phyloP scores from a whole-genome alignment of 1,140 invertebrate genomes.

The Elysia chlorotica region DNA sequence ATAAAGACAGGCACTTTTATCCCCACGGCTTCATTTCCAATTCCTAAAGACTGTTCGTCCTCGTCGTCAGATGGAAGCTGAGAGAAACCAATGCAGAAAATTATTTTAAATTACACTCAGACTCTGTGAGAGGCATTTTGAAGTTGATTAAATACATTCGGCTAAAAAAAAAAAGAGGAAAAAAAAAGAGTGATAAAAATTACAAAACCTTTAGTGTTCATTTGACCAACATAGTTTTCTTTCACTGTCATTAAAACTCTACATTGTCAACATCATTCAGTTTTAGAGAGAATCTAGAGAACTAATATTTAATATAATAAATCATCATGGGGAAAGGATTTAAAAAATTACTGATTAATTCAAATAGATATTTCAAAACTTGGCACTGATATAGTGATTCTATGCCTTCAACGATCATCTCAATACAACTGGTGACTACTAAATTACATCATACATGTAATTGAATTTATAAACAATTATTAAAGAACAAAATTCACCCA shows the following conservation, averaged over 20 bases:
- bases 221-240: no score
- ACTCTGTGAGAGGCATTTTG: neutral
- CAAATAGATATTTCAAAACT: neutral
- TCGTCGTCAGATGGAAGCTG: constrained; percentile 16
- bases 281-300: neutral
- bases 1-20: neutral
- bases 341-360: neutral
- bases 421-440: neutral
- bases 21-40: neutral
- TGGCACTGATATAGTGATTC: neutral
- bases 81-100: neutral
- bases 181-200: neutral
- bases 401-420: no score
- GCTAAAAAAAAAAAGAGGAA: neutral
- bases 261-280: neutral
- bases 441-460: neutral
- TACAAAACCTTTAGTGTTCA: no score
- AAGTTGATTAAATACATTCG: neutral
- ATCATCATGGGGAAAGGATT: neutral
- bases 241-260: neutral
- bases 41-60: neutral
- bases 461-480: no score
- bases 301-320: neutral
- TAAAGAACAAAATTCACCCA: no score
- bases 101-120: neutral